Evolutionary conservation across 2,888 invertebrate genomes (phyloP), one percentile per base, ranked within the genome.

Genomic region (Cephus sareptanus): DNA sequence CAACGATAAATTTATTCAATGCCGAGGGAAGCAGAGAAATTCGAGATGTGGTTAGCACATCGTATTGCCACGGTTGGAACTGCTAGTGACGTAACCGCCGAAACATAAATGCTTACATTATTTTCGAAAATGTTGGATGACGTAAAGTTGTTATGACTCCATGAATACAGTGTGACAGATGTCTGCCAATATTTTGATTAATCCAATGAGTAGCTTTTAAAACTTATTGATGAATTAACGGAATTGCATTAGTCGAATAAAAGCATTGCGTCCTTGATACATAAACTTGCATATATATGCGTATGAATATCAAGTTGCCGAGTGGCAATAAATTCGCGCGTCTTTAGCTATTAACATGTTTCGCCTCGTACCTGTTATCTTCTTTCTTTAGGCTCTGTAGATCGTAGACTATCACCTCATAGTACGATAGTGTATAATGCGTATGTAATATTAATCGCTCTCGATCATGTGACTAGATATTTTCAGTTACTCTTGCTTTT

Each of bases 401-500:
- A 56, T 9, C 56, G 23, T 56, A 31, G 31, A 33, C 34, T 71
- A 34, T 34, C 13, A 9, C 9, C 15, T 30, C 15, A 34, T 34
- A 71, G 33, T 31, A 34, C 33, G 71, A 33, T 71, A 11, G 31
- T 31, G 71, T 71, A 71, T 30, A 71, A 71, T 71, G 34, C 15
- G 23, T 31, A 31, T 31, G 33, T 56, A 23, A 56, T 56, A 56
- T 31, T 31, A 71, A 71, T 71, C 15, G 71, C 15, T 34, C 15
- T 31, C 15, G 15, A 71, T 31, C 12, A 23, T 15, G 23, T 82
- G 82, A 82, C 82, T 82, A 82, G 82, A 80, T 76, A 76, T 69
- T 30, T 56, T 76, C 31, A 31, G 69, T 79, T 74, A 82, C 68
- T 82, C 81, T 35, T 79, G 76, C 74, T 82, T 82, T 69, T 79